Evolutionary conservation across 1,140 invertebrate species (phyloP), one percentile per base, ranked within the genome.

Genomic region (Papilio dardanus): DNA sequence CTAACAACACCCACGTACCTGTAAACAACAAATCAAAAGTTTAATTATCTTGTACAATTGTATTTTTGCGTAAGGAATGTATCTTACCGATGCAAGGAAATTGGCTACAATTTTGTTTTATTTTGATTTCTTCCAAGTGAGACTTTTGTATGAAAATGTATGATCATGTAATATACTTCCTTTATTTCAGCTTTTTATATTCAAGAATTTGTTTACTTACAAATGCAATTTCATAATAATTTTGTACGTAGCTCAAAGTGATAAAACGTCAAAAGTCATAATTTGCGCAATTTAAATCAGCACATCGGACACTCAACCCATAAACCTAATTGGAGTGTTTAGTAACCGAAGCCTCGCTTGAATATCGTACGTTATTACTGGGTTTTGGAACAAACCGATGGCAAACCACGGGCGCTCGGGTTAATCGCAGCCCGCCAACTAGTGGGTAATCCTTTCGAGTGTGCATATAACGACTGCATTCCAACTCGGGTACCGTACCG

Each of bases 1-100:
- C 85, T 89, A 89, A 84, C 86, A 87, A 90, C 88, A 88, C 82
- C 82, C 85, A 92, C 91, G 85, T 92, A 92, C 90, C 91, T 92
- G 89, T 6, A 86, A 90, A 81, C 8, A 84, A 83, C 46, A 73
- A 77, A 50, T 58, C 66, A 76, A 33, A 71, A 62, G 46, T 28
- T 76, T 78, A 58, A 79, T 65, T 68, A 69, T 62, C 35, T 54
- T 16, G 30, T 33, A 71, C 31, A 65, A 76, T 74, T 65, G 46
- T 35, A 65, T 75, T 46, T 33, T 37, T 12, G n/a, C n/a, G n/a
- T n/a, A n/a, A 37, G 12, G 8, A 37, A 12, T 12, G 7, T 37
- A 0, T 37, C 35, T 37, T 37, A 37, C 1, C 8, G 12, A 37
- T 37, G 8, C 1, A 10, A 12, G 35, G 35, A 8, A 37, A 37